Percentiles rank a stretch among this genome's conserved stretches.
phyloP scores from a whole-genome alignment of 2,797 vertebrate species.

The Harpagifer antarcticus region DNA sequence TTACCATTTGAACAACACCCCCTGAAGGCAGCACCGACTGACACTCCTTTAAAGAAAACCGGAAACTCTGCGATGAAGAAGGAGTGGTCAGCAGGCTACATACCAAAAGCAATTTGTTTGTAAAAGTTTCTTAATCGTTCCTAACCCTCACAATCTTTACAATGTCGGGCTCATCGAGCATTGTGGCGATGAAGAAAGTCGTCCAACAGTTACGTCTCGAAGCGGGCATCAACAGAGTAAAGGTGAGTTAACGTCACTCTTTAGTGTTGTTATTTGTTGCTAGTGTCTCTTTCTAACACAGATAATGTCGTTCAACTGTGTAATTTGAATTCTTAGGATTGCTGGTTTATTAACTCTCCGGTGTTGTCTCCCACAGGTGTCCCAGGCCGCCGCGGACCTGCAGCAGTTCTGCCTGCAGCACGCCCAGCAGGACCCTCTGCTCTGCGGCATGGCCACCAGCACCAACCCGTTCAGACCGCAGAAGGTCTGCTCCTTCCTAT shows the following conservation, averaged over 20 bases:
- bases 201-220: constrained; percentile 94
- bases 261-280: constrained; percentile 12
- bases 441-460: constrained; percentile 84
- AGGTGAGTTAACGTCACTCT: constrained; percentile 79
- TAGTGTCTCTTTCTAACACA: background rate
- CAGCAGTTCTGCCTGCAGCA: constrained; percentile 86
- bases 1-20: background rate
- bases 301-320: background rate
- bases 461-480: constrained; percentile 87
- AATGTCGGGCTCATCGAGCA: constrained; percentile 92
- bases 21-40: constrained; percentile 30
- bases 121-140: constrained; percentile 3
- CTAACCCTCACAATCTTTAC: background rate
- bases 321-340: accelerated
- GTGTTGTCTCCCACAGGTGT: constrained; percentile 73
- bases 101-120: background rate
- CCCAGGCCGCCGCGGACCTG: constrained; percentile 83
- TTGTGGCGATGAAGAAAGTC: constrained; percentile 92
- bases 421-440: constrained; percentile 86
- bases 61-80: constrained; percentile 60
- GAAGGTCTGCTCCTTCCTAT: constrained; percentile 85
- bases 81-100: constrained; percentile 39
- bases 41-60: constrained; percentile 57
- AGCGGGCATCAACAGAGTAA: constrained; percentile 92
- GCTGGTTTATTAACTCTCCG: accelerated